Base-by-base conservation (phyloP, 2,888 invertebrate species). In the Bellardia pandia region DNA sequence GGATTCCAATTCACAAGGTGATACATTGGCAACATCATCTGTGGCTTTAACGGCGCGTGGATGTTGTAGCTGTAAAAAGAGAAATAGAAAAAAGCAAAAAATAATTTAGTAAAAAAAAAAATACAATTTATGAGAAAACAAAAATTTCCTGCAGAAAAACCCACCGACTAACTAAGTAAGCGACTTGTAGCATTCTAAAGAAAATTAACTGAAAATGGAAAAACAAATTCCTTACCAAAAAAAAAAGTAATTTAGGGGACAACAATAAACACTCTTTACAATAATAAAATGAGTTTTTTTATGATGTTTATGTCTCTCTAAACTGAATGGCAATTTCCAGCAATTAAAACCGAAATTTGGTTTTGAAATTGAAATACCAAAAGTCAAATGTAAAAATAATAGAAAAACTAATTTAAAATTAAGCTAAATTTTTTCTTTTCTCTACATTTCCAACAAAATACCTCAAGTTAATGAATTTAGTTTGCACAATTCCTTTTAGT, bases 1-100 rank as follows among this genome's bases (percentile, higher is more conserved):
- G 79, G 92, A 91, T 90, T 94, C 93, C 90, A 93, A 89, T 89
- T 94, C 93, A 83, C 93, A 93, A 76, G 92, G 91, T 81, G 93
- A 91, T 81, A 93, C 90, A 88, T 91, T 92, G 81, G 90, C 92
- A 82, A 90, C 90, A 89, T 93, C 93, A 45, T 92, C 92, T 6
- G 90, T 89, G 75, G 91, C 92, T 80, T 89, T 89, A 11, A 91
- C 92, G 56, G 84, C 82, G 69, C 90, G 90, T 84, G 93, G 92
- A 85, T 93, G 91, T 58, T 92, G 89, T 48, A 92, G 91, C 93
- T 93, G 81, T 23, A 2, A 88, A 85, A 66, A 64, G 11, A n/a
- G 2, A 64, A 58, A 45, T 3, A 9, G 9, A 53, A 86, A 62
- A n/a, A 60, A 60, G 3, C 13, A 72, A 48, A 80, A 58, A 40